Evolutionary conservation across 2,113 vertebrate species (phyloP).

Genomic region (Petromus typicus): DNA sequence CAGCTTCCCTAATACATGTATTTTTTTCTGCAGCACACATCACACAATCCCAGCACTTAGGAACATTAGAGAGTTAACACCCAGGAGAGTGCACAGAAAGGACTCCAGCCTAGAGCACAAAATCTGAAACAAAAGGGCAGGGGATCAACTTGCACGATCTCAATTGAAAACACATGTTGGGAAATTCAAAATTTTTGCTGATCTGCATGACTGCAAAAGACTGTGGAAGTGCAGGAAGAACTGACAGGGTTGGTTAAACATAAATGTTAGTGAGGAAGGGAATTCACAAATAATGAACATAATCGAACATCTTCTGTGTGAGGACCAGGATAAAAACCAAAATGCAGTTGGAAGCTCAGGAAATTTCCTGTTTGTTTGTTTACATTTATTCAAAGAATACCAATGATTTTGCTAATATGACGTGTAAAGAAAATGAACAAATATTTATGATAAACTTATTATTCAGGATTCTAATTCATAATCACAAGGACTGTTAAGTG

Average conservation of each 20-base stretch:
- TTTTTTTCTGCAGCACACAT: background rate
- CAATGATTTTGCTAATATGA: background rate
- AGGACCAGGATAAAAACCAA: background rate
- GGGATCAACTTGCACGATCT: background rate
- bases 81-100: background rate
- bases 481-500: background rate
- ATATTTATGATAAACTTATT: background rate
- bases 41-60: background rate
- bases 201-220: background rate
- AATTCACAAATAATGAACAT: background rate
- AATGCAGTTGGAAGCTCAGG: background rate
- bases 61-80: background rate
- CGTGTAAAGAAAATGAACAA: background rate
- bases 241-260: background rate
- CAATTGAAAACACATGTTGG: background rate
- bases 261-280: background rate
- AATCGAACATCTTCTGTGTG: background rate
- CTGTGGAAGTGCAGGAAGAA: background rate
- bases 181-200: background rate
- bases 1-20: background rate
- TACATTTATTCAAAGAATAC: conserved; percentile 16
- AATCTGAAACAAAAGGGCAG: background rate
- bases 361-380: conserved; percentile 39
- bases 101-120: background rate
- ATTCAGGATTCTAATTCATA: conserved; percentile 3